Evolutionary conservation across 2,888 invertebrate species (phyloP), one percentile per base, ranked within the genome.

Genomic region (Heteromyza rotundicornis): DNA sequence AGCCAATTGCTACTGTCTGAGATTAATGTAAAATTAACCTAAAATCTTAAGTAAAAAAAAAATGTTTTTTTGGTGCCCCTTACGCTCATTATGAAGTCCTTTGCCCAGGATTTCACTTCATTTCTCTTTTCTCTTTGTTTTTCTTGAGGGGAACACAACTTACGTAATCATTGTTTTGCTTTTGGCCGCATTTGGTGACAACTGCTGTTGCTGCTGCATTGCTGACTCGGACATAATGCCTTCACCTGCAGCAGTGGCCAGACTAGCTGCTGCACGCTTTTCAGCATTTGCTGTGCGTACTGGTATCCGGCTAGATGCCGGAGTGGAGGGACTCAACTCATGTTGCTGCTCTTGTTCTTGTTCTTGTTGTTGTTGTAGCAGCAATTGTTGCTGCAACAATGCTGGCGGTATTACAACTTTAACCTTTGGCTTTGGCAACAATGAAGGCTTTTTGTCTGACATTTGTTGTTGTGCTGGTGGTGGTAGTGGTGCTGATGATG

Each of bases 391-490:
- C 62, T 77, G 76, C 68, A 76, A 71, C 64, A 80, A 69, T 60
- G 73, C 77, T 57, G 81, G 76, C 62, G 79, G 79, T 44, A 79
- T 69, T 17, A 80, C 71, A 63, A 79, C 80, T 74, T 78, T 80
- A 70, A 81, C 76, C 76, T 81, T 82, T 69, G 82, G 82, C 71
- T 82, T 82, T 53, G 82, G 82, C 71, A 82, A 65, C 69, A 82
- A 70, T 53, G 82, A 82, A 44, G 82, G 82, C 67, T 82, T 80
- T 62, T 65, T 50, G 54, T 56, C 59, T 49, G 62, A n/a, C n/a
- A n/a, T n/a, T n/a, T n/a, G n/a, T n/a, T n/a, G n/a, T n/a, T n/a
- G n/a, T n/a, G n/a, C n/a, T 47, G 53, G 32, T 23, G 63, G 55
- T 57, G 70, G 62, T 62, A 68, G 24, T 52, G 62, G 54, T 54